These are phyloP conservation scores for Puma concolor DNA, from an alignment of 2,113 vertebrate genomes.

Conservation along the genomic window DNA sequence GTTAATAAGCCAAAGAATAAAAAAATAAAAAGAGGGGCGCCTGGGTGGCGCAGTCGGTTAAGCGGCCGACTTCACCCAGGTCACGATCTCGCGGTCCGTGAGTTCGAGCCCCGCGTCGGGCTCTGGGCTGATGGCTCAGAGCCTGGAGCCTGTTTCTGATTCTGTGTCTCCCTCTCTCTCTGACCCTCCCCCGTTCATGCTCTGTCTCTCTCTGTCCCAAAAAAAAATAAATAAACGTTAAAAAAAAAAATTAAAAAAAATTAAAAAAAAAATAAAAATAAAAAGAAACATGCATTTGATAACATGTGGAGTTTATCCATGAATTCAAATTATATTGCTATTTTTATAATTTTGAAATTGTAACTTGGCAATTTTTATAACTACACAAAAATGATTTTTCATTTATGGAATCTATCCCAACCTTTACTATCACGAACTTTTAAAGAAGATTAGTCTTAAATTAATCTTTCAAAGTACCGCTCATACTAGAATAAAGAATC, in stretches of 20 bases:
- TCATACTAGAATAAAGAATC: constrained; percentile 30
- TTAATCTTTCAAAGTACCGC: constrained; percentile 55
- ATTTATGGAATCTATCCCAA: background rate
- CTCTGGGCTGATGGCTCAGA: no score
- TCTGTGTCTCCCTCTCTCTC: no score
- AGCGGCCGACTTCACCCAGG: no score
- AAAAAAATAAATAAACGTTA: no score
- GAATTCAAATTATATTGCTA: background rate
- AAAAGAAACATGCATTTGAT: background rate
- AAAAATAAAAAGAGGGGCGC: constrained; percentile 32
- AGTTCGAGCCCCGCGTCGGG: no score
- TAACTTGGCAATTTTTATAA: constrained; percentile 32
- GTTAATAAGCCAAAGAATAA: constrained; percentile 33
- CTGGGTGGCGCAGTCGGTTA: no score
- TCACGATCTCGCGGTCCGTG: no score
- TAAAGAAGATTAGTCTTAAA: constrained; percentile 12
- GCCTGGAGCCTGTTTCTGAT: no score
- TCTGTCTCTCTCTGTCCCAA: no score
- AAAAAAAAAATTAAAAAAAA: no score
- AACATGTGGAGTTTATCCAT: background rate
- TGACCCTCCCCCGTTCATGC: no score
- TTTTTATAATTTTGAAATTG: constrained; percentile 46
- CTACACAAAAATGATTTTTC: background rate
- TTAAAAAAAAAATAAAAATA: no score
- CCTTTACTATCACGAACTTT: background rate